Base-by-base conservation (phyloP, 2,888 invertebrate genomes). In the Schrankia costaestrigalis region DNA sequence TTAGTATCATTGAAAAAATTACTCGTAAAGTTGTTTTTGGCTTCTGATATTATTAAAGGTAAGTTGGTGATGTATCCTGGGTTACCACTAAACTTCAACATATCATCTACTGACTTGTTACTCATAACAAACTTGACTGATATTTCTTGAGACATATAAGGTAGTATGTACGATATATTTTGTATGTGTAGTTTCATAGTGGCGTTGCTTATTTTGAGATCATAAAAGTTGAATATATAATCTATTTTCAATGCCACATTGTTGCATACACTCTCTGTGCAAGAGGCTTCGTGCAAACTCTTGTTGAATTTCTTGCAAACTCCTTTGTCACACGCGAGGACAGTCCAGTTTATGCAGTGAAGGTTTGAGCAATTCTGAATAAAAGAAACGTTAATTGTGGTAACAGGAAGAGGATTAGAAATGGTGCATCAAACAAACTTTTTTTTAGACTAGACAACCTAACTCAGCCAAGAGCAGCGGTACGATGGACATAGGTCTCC, bases 11-110 rank as follows among this genome's bases (percentile, higher is more conserved):
- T 77, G 31, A 63, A 81, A 54, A 81, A 84, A 11, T 59, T 35
- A 4, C 73, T 59, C 1, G 80, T 76, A 34, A 77, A 61, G 48
- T 87, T 77, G 19, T 40, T 57, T 43, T 66, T 56, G 17, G 68
- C 55, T 31, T 55, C 69, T 24, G 86, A 89, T 15, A 71, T 66
- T 35, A 90, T 71, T 17, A 95, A 76, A 0, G 94, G 94, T 50
- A 90, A 90, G 4, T 92, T 92, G 2, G 79, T 53, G 3, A 91
- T 63, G 60, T 96, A 96, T 2, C 95, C 95, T 1, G 94, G 94
- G 71, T 92, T 93, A 2, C 95, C 95, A 77, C 95, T 95, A 9
- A 88, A 56, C 44, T 62, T 53, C 17, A 79, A 39, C 19, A 78
- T 43, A 11, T 57, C 42, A 1, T 75, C 68, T n/a, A 56, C 51